Evolutionary conservation across 2,888 invertebrate species (phyloP).

Genomic region (Mythimna loreyi): DNA sequence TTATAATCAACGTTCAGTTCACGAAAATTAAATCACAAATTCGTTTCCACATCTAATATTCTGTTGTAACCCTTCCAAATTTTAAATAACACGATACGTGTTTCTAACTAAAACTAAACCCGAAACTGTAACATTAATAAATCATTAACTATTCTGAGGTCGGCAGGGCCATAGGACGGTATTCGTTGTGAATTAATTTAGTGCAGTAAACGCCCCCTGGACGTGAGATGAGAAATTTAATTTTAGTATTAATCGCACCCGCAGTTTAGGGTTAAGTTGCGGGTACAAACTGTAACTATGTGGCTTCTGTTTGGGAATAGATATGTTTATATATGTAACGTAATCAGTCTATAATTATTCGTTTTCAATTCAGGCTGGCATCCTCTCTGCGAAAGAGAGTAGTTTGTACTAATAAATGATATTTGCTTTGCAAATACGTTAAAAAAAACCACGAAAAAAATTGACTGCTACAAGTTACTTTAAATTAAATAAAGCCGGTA

Average conservation of each 20-base stretch:
- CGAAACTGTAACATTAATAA: conserved; percentile 66
- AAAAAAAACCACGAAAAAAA: too few relatives aligned
- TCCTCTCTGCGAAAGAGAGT: too few relatives aligned
- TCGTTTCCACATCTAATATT: neutral
- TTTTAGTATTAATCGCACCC: conserved; percentile 74
- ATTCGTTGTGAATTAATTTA: conserved; percentile 81
- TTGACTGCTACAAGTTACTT: too few relatives aligned
- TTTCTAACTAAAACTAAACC: conserved; percentile 52
- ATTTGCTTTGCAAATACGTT: too few relatives aligned
- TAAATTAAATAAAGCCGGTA: too few relatives aligned
- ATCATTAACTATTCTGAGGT: conserved; percentile 70
- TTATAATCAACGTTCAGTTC: neutral
- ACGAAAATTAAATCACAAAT: conserved; percentile 16
- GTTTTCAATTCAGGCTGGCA: neutral
- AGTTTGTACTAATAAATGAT: too few relatives aligned
- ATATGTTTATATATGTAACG: too few relatives aligned
- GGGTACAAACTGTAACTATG: conserved; percentile 61
- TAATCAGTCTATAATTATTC: neutral
- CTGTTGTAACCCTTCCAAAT: conserved; percentile 32
- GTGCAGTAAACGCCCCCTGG: conserved; percentile 77
- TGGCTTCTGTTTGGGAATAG: conserved; percentile 4
- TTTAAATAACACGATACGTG: conserved; percentile 50
- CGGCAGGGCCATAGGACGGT: conserved; percentile 47
- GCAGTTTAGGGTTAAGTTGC: conserved; percentile 68
- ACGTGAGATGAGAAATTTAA: conserved; percentile 80